Percentiles rank a stretch among this genome's conserved stretches.
These are phyloP conservation scores for Dryoscopus gambensis DNA, from an alignment of 2,113 vertebrate genomes.

Conservation along the genomic window DNA sequence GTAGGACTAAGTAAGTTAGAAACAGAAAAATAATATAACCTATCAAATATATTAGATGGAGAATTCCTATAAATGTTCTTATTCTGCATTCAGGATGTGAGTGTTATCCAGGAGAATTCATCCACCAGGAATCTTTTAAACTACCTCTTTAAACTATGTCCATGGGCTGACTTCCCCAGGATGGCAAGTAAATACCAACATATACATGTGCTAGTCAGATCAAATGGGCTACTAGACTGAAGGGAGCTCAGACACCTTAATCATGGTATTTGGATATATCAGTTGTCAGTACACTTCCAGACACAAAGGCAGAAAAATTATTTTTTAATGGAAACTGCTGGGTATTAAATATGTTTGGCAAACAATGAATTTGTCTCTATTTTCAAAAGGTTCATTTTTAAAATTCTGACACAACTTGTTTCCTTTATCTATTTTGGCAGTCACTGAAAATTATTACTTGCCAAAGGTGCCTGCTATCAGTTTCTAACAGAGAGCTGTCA, in stretches of 20 bases:
- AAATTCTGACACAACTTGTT: background rate
- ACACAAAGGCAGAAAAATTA: background rate
- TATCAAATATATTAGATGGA: background rate
- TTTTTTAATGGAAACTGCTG: background rate
- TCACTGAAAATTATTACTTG: background rate
- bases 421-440: background rate
- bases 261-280: background rate
- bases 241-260: background rate
- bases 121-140: background rate
- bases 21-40: background rate
- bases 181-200: background rate
- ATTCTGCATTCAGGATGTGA: background rate
- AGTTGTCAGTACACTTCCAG: background rate
- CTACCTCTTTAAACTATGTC: background rate
- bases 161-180: background rate
- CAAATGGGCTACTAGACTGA: background rate
- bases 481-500: background rate
- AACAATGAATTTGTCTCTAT: background rate
- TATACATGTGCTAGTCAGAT: background rate
- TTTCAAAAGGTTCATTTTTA: background rate
- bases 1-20: background rate
- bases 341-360: background rate
- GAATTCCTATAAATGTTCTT: background rate
- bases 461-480: background rate
- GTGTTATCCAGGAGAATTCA: background rate